Evolutionary conservation across 2,797 vertebrate species (phyloP), one percentile per base, ranked within the genome.

Genomic region (Lithobates pipiens): DNA sequence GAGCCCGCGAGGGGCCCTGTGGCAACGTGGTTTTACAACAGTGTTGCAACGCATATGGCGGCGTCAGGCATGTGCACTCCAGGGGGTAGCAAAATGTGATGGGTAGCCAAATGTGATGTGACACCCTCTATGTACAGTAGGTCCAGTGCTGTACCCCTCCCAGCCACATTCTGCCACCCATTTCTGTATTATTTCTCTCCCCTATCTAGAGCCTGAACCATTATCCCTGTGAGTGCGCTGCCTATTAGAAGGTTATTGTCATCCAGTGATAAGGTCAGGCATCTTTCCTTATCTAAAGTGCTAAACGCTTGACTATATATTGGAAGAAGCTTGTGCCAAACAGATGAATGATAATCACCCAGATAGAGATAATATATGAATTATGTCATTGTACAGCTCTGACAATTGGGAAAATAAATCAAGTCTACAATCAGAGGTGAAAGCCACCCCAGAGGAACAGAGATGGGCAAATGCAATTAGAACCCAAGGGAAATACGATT

Each of bases 321-420:
- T 76, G 21, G 46, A 36, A 57, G 69, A 54, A 65, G 74, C 32
- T 65, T 27, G 50, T 63, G 54, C 32, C 74, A 82, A n/a, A 46
- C 32, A 77, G 76, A 74, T 82, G 75, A 86, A 77, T 77, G 27
- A 82, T 76, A 81, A 76, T 61, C 50, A 81, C 34, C 18, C 36
- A 29, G 6, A 46, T 67, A 29, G 32, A 61, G 65, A 82, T 50
- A 70, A 81, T 81, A 80, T 69, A 86, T 86, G 54, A 74, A 68
- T 77, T 46, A 82, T 82, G 73, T 70, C 73, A 82, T 67, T 77
- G 65, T 44, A 65, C 74, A 71, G 34, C 50, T 69, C 16, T 46
- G 46, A 65, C 10, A 27, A 54, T 42, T 86, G 61, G 77, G 21
- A 70, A 39, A 71, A 76, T 86, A 82, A 77, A 86, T 86, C 78